These are phyloP conservation scores for Tetheella fluctuosa DNA, from an alignment of 2,888 invertebrate genomes.

Conservation along the genomic window DNA sequence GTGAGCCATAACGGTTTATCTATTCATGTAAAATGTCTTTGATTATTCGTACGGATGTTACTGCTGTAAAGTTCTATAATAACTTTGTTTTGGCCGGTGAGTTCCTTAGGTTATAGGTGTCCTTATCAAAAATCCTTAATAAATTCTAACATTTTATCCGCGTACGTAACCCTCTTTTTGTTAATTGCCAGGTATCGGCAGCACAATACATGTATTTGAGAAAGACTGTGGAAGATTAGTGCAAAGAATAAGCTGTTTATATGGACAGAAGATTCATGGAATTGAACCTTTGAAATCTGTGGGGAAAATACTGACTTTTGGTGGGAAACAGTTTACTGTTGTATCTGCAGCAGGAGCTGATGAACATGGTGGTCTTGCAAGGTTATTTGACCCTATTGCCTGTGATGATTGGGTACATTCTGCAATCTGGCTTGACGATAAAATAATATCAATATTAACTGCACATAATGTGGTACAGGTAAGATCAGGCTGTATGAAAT, in stretches of 20 bases:
- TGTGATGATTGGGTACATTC: slow-evolving; percentile 88
- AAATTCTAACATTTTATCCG: neutral
- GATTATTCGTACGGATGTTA: slow-evolving; percentile 74
- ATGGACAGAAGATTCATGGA: slow-evolving; percentile 85
- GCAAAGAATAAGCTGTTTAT: slow-evolving; percentile 48
- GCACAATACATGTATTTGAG: slow-evolving; percentile 63
- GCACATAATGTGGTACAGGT: slow-evolving; percentile 87
- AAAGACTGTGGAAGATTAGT: slow-evolving; percentile 41
- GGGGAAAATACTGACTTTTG: slow-evolving; percentile 77
- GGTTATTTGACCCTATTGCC: slow-evolving; percentile 45
- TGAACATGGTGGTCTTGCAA: slow-evolving; percentile 33
- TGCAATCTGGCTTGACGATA: slow-evolving; percentile 75
- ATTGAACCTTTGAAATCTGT: slow-evolving; percentile 60
- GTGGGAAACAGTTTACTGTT: slow-evolving; percentile 82
- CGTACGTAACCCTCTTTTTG: neutral
- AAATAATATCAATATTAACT: slow-evolving; percentile 83
- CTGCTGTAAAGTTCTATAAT: slow-evolving; percentile 73
- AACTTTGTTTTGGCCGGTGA: slow-evolving; percentile 77
- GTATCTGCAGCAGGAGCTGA: slow-evolving; percentile 20
- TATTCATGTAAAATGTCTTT: slow-evolving; percentile 32
- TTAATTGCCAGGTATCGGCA: slow-evolving; percentile 81
- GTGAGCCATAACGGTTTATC: no score
- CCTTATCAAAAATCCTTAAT: neutral
- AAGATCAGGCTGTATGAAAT: slow-evolving; percentile 20
- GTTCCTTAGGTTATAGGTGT: slow-evolving; percentile 33